Base-by-base conservation (phyloP, 64 coral and sea anemone genomes). In the Stylophora pistillata region DNA sequence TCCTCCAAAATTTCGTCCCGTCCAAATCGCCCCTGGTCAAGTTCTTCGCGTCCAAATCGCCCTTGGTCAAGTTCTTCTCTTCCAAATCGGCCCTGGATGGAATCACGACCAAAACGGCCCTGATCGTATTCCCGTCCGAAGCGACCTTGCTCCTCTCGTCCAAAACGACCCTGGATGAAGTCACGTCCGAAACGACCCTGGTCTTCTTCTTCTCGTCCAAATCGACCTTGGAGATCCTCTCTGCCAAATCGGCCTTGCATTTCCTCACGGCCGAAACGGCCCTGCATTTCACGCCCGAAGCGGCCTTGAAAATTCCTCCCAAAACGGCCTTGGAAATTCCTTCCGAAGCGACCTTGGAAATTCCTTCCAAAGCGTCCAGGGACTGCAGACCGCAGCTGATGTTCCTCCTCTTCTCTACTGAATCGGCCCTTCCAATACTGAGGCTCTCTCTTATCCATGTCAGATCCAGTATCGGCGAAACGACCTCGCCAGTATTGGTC, bases 351-450 rank as follows among this genome's bases (percentile, higher is more conserved):
- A 31, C 90, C 88, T 82, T 81, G 77, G 15, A 81, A 56, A 14
- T 79, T 85, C n/a, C 90, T 83, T 41, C 90, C 90, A 78, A 86
- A 92, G 9, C 90, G 71, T 31, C 90, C 90, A 62, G 89, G 89
- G 20, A 74, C 77, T 12, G 65, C 2, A 20, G 79, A 16, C 20
- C 79, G 79, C 14, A 33, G 15, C 78, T 37, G 56, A 0, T 81
- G 78, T 12, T 63, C 78, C 26, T 34, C 61, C 4, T 58, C 31
- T 62, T 53, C 88, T 60, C 88, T 73, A 37, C 64, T 72, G 57
- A 92, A 92, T 16, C 90, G 73, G 34, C 90, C 90, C 60, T 71
- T 86, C 90, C 90, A 91, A 13, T 69, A 91, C 31, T 91, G 90
- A 20, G 90, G 90, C 52, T 58, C 61, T 32, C 85, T 74, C 54